Evolutionary conservation across 2,888 invertebrate species (phyloP), one percentile per base, ranked within the genome.

Genomic region (Trachelus troglodyta): DNA sequence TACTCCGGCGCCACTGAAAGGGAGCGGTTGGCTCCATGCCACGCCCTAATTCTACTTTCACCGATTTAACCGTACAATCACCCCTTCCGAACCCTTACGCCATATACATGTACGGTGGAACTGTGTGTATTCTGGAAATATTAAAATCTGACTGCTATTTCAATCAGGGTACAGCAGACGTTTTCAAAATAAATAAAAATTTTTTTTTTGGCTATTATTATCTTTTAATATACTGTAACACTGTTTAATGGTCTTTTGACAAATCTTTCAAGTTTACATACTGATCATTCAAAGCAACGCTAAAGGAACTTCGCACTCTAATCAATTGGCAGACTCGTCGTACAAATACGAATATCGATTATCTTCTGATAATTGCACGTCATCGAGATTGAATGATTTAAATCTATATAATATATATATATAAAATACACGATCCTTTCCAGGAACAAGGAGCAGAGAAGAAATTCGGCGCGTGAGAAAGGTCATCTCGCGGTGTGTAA

Each of bases 1-100:
- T 56, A 56, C 56, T 23, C 56, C 56, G 56, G 56, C 56, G 56
- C 56, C 56, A 56, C 56, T 9, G 56, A 56, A 80, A 81, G 83
- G 85, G 84, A 82, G 85, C 83, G 85, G 83, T 81, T 82, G 79
- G 79, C 80, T 79, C 81, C 78, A 79, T 79, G 87, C 87, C 87
- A 87, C 87, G 83, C 87, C 87, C 87, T 86, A 81, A 85, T 84
- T 80, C 85, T 71, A n/a, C 31, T 71, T 71, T 71, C 71, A 71
- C 71, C 71, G 31, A 23, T 71, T 71, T 71, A 71, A 71, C 31
- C 30, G 71, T 34, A 71, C 71, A 71, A 11, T 30, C 30, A 71
- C 71, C 71, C 71, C 30, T 15, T 31, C 31, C 3, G 30, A 12
- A 71, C 71, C 34, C 31, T 23, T 31, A 71, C 71, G 3, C 11